Evolutionary conservation across 92 coral and sea anemone genomes (phyloP), one percentile per base, ranked within the genome.

Genomic region (Zoanthus gigantus): DNA sequence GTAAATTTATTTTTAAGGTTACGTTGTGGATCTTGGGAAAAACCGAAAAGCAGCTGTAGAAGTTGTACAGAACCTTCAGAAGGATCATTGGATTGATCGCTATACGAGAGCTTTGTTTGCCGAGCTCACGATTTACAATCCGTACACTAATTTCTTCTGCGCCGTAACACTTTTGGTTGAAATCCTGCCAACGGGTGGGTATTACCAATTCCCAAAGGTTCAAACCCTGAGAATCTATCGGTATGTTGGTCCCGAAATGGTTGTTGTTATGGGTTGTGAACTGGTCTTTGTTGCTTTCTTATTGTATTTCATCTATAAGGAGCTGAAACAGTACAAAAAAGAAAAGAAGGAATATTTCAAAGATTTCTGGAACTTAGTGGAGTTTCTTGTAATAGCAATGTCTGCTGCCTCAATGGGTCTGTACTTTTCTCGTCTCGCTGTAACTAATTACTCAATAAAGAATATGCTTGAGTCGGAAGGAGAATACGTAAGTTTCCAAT

Each of bases 161-260:
- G 96, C 90, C 37, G 91, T 95, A 29, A 95, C 98, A 10, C 82
- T 95, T 9, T 90, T 95, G 23, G 83, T 89, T 0, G 98, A 95
- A 86, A 82, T 95, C 23, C 91, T 94, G 0, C 93, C 98, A 0
- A 91, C 96, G 0, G 98, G 98, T 1, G 98, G 94, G 0, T 95
- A 93, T 68, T 56, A 89, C 63, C 93, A 86, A 87, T 72, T 68
- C 78, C 94, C 98, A 8, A 93, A 91, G 76, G 88, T 95, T 29
- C 98, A 95, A 61, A 93, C 98, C 1, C 42, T 95, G 3, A 77
- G 94, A 61, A 93, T 95, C 5, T 95, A 95, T 75, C 98, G 98
- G 37, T 95, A 93, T 67, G 89, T 95, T 57, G 98, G 98, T 16
- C 98, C 98, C 0, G 98, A 95, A 84, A 95, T 95, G 98, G 94